A percentile compares a stretch with the other conserved stretches of the same genome.
Evolutionary conservation across 2,888 invertebrate species (phyloP).

Genomic region (Orthonevra nobilis): DNA sequence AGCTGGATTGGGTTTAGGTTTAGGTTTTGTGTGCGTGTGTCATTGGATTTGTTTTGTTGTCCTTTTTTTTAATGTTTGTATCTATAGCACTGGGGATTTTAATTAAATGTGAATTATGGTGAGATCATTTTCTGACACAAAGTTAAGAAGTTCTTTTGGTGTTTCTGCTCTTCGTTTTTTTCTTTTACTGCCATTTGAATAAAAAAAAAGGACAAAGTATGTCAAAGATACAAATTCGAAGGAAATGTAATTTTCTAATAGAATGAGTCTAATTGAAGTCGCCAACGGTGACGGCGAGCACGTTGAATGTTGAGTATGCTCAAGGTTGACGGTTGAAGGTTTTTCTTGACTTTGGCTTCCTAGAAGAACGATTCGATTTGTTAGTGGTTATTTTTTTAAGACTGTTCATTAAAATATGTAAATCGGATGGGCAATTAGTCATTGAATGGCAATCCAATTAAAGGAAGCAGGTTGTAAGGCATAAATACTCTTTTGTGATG

Average conservation of each 20-base stretch:
- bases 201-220: neutral
- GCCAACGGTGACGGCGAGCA: too few relatives aligned
- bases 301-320: too few relatives aligned
- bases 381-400: too few relatives aligned
- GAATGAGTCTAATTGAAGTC: too few relatives aligned
- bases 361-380: too few relatives aligned
- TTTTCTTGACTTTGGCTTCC: too few relatives aligned
- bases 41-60: conserved; percentile 3
- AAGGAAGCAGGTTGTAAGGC: too few relatives aligned
- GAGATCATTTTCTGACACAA: conserved; percentile 19
- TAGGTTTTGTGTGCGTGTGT: neutral
- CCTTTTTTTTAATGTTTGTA: neutral
- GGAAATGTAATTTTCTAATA: conserved; percentile 14
- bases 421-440: too few relatives aligned
- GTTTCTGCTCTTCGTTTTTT: neutral
- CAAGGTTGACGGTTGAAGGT: too few relatives aligned
- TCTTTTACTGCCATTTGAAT: conserved; percentile 7
- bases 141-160: conserved; percentile 2
- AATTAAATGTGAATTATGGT: conserved; percentile 42
- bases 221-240: conserved; percentile 1
- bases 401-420: too few relatives aligned
- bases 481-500: too few relatives aligned
- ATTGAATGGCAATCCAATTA: too few relatives aligned
- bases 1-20: conserved; percentile 22
- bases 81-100: conserved; percentile 11